Conservation (phyloP, 1,140 invertebrate species). For the Teleogryllus occipitalis region DNA sequence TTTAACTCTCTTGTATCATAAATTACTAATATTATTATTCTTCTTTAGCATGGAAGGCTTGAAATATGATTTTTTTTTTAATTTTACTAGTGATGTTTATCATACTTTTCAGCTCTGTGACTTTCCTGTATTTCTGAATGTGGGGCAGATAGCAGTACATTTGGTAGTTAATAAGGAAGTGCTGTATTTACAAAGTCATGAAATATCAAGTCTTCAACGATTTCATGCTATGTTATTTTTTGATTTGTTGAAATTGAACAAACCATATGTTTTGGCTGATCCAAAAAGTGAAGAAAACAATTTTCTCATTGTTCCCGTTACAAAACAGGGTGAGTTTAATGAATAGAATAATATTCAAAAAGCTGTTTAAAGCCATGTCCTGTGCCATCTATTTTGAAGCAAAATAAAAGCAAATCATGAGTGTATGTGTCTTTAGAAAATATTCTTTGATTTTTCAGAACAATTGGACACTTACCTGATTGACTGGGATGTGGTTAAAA, state of each 20-base stretch:
- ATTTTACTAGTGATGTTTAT: no score
- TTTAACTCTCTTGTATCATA: no score
- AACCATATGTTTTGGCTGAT: conserved; percentile 68
- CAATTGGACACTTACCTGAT: conserved; percentile 33
- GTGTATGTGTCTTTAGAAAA: no score
- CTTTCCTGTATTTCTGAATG: conserved; percentile 80
- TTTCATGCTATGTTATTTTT: conserved; percentile 65
- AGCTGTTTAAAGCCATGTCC: conserved; percentile 11
- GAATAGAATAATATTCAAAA: neutral
- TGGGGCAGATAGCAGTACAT: conserved; percentile 65
- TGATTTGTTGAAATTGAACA: conserved; percentile 66
- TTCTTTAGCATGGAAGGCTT: no score
- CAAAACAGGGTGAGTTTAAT: neutral
- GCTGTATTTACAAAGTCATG: conserved; percentile 41
- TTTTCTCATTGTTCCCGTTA: conserved; percentile 65
- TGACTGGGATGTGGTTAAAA: conserved; percentile 53
- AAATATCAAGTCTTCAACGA: conserved; percentile 48
- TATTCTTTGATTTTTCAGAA: no score
- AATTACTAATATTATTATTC: no score
- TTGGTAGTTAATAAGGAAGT: conserved; percentile 44
- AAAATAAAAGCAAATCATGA: neutral
- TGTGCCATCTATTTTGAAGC: neutral
- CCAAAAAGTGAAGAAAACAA: conserved; percentile 51
- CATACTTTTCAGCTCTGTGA: conserved; percentile 46
- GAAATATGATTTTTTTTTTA: no score